Conservation (phyloP, 2,797 vertebrate species). For the Brotula barbata region DNA sequence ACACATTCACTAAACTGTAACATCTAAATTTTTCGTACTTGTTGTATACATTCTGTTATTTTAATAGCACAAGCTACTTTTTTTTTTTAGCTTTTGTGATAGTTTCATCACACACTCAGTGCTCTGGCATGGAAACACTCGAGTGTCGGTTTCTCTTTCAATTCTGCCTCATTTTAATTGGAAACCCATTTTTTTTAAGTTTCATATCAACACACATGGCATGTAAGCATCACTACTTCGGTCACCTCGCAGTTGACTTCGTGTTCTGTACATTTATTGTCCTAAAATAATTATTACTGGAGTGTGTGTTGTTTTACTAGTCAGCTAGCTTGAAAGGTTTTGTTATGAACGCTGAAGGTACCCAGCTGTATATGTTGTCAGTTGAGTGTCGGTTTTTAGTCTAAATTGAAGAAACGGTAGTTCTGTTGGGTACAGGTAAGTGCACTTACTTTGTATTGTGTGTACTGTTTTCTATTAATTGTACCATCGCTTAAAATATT, state of each 20-base stretch:
- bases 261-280: background rate
- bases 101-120: background rate
- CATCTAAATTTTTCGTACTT: slow-evolving; percentile 26
- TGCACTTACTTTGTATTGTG: no score
- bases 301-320: background rate
- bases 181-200: slow-evolving; percentile 23
- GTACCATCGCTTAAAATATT: no score
- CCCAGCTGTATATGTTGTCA: background rate
- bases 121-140: background rate
- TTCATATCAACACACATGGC: slow-evolving; percentile 21
- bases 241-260: slow-evolving; percentile 22
- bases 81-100: background rate
- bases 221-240: slow-evolving; percentile 21
- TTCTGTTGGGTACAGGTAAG: background rate
- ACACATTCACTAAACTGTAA: slow-evolving; percentile 54
- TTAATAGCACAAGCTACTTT: slow-evolving; percentile 3
- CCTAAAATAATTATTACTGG: background rate
- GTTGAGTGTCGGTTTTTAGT: background rate
- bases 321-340: background rate
- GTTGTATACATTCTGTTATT: slow-evolving; percentile 10
- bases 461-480: no score
- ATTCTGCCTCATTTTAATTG: slow-evolving; percentile 29
- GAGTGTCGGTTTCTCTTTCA: slow-evolving; percentile 58
- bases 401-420: background rate
- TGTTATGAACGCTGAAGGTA: background rate